Percentiles rank a stretch among this genome's conserved stretches.
Conservation (phyloP, 1,140 invertebrate species). For the Steinernema feltiae region DNA sequence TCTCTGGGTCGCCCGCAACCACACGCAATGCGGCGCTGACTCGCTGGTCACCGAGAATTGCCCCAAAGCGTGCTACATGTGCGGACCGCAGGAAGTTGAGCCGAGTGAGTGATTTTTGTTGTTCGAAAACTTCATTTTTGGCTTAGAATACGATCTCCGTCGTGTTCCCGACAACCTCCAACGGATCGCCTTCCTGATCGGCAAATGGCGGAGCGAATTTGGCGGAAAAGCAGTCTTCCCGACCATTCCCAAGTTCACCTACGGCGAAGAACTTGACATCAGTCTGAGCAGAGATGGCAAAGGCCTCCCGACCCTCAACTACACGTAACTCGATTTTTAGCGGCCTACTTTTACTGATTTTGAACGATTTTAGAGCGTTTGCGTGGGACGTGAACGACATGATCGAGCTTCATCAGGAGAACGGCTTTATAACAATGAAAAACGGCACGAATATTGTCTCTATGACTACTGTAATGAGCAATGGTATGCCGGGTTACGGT, state of each 20-base stretch:
- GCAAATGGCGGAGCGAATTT: constrained; percentile 52
- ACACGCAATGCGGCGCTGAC: constrained; percentile 40
- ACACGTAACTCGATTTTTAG: constrained; percentile 42
- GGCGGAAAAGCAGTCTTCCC: constrained; percentile 57
- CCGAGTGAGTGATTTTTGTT: constrained; percentile 34
- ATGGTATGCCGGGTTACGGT: constrained; percentile 48
- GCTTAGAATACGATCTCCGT: constrained; percentile 51
- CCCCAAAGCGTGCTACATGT: constrained; percentile 40
- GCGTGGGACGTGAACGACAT: constrained; percentile 56
- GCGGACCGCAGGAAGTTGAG: constrained; percentile 42
- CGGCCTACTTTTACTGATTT: not conserved
- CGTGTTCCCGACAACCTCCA: constrained; percentile 40
- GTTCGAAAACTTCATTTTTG: not conserved
- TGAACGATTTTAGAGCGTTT: constrained; percentile 46
- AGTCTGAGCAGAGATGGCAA: constrained; percentile 21
- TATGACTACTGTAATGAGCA: constrained; percentile 57
- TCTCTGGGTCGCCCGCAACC: constrained; percentile 46
- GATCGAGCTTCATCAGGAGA: constrained; percentile 51
- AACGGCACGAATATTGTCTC: constrained; percentile 42
- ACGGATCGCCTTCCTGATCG: constrained; percentile 50
- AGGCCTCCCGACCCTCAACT: constrained; percentile 48
- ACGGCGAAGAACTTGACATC: constrained; percentile 54
- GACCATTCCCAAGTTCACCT: constrained; percentile 54
- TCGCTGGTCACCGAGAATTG: constrained; percentile 43
- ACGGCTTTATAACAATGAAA: constrained; percentile 47